These are phyloP conservation scores for Psilopsiagon aymara DNA, from an alignment of 2,113 vertebrate genomes.

Conservation along the genomic window DNA sequence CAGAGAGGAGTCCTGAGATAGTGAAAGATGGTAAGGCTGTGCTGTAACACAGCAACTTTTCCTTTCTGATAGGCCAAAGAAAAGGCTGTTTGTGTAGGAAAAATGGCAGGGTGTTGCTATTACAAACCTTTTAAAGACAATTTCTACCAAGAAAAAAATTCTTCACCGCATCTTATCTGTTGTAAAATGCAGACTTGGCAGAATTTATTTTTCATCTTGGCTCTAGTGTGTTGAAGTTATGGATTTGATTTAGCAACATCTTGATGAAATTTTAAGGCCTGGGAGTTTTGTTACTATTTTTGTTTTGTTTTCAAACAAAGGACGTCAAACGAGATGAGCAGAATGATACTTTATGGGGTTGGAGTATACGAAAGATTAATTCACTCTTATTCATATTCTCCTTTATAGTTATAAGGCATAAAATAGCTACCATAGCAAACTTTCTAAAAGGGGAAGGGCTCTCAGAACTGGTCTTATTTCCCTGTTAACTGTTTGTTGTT, in stretches of 20 bases:
- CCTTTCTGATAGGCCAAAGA: background rate
- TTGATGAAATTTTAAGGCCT: background rate
- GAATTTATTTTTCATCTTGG: background rate
- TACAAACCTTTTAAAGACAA: background rate
- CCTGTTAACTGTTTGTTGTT: background rate
- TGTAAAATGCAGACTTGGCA: background rate
- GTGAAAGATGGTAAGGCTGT: background rate
- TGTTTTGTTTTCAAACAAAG: slow-evolving; percentile 12
- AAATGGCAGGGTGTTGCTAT: background rate
- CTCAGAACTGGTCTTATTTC: background rate
- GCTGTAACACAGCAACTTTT: background rate
- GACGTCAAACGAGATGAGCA: background rate
- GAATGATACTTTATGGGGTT: background rate
- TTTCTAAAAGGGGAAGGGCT: background rate
- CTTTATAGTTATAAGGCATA: background rate
- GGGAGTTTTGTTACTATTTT: background rate
- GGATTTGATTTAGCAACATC: slow-evolving; percentile 13
- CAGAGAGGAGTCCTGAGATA: background rate
- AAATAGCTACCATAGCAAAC: background rate
- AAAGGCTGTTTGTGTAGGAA: background rate
- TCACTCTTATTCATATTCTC: background rate
- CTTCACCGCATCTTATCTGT: background rate
- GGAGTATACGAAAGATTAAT: background rate
- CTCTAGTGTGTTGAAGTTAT: background rate
- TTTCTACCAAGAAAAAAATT: background rate